Conservation (phyloP, 1,140 invertebrate species). For the Adelges cooleyi region DNA sequence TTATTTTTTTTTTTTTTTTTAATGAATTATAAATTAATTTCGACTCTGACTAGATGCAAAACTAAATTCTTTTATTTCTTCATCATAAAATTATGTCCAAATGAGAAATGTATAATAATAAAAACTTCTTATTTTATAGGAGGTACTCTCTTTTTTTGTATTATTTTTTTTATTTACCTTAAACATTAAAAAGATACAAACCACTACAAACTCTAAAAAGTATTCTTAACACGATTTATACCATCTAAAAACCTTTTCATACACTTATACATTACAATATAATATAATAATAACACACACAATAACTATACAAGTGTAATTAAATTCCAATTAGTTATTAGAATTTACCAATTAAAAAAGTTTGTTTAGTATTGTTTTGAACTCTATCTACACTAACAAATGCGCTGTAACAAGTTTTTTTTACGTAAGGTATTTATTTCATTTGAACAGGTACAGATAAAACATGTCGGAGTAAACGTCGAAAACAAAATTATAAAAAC, state of each 20-base stretch:
- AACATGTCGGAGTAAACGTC: not conserved
- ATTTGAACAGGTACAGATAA: conserved; percentile 20
- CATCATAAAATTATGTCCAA: not conserved
- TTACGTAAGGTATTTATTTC: not conserved
- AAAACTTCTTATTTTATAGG: conserved; percentile 17
- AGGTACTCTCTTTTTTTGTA: not conserved
- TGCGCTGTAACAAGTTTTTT: conserved; percentile 25
- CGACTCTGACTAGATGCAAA: conserved; percentile 21
- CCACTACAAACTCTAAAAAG: conserved; percentile 3
- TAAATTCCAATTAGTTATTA: conserved; percentile 6
- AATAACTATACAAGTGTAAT: not conserved
- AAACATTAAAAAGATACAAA: not conserved
- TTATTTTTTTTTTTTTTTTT: not conserved
- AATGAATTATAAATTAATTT: not conserved
- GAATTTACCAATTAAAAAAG: not conserved
- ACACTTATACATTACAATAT: not conserved
- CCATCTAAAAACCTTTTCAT: not conserved
- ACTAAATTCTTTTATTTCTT: not conserved
- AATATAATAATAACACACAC: not conserved
- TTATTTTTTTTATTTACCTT: not conserved
- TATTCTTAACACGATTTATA: not conserved
- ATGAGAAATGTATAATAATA: not conserved
- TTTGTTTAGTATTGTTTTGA: not conserved
- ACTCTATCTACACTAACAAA: conserved; percentile 27
- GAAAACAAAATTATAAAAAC: not conserved